Base-by-base conservation (phyloP, 2,888 invertebrate genomes). In the Dynastes tityus region DNA sequence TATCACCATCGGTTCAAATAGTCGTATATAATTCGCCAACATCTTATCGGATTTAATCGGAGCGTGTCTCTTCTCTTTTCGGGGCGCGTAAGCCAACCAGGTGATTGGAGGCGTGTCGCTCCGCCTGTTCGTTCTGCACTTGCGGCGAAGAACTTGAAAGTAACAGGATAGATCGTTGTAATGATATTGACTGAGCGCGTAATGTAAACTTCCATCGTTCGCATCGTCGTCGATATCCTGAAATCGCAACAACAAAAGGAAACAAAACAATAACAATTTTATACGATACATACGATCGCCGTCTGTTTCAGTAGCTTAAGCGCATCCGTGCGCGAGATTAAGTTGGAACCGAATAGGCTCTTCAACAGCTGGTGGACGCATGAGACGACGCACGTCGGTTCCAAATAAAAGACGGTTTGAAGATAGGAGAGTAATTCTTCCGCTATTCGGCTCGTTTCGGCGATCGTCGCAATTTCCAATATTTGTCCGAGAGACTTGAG, bases 1-100 rank as follows among this genome's bases (percentile, higher is more conserved):
- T 85, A 98, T 97, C 78, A 98, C 98, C 88, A 98, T 94, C 0
- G 97, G 97, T 88, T 98, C 98, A 89, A 98, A 98, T 84, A 98
- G 91, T 83, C 97, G 92, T 81, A 98, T 98, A 88, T 97, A 96
- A 81, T 94, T 92, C 83, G 95, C 94, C 82, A 95, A 90, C 80
- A 90, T 89, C 87, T 92, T 91, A 86, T 92, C 92, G 0, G 90
- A 86, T 65, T 89, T 89, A 53, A 89, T 88, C 0, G 88, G 86
- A 8, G 90, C 88, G 79, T 87, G 87, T 81, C 86, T 87, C 40
- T 84, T 83, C 67, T 87, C 87, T 92, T 83, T 87, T 40, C 88
- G 82, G 80, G 88, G 88, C 63, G 89, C 85, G 84, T 88, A 89
- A 1, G 89, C 88, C 88, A 11, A 88, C 83, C 3, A 86, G 87